Conservation (phyloP, 2,797 vertebrate species). For the Margarornis squamiger region DNA sequence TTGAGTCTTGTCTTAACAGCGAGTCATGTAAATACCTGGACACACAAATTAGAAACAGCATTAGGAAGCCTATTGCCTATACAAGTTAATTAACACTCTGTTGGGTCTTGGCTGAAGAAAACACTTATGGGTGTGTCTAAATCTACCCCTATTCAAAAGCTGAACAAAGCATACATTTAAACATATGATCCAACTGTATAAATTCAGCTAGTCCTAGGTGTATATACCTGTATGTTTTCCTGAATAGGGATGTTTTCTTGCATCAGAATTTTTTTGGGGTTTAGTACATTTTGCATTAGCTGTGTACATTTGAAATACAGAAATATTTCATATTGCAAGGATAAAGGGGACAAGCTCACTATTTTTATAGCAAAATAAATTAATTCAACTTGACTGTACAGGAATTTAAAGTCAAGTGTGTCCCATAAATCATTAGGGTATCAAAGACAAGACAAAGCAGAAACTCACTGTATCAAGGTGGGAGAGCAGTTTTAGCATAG, state of each 20-base stretch:
- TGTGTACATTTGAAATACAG: not conserved
- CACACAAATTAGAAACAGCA: not conserved
- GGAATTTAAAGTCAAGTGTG: not conserved
- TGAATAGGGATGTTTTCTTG: not conserved
- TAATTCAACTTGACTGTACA: not conserved
- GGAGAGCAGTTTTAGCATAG: not conserved
- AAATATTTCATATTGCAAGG: not conserved
- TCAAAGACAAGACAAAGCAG: not conserved
- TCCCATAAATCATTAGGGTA: not conserved
- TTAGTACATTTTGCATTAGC: not conserved
- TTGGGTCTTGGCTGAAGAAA: not conserved
- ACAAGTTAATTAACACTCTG: not conserved
- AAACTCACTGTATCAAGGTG: not conserved
- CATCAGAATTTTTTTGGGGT: not conserved
- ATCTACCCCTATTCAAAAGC: not conserved
- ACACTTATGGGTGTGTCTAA: not conserved
- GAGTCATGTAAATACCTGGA: not conserved
- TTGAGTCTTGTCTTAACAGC: not conserved
- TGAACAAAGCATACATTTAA: not conserved
- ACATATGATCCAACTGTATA: not conserved
- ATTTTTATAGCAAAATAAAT: not conserved
- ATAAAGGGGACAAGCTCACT: not conserved
- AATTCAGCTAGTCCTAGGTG: not conserved
- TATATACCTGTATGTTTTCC: not conserved
- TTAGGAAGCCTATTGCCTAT: not conserved